Conservation (phyloP, 1,140 invertebrate species). For the Leptopilina boulardi region DNA sequence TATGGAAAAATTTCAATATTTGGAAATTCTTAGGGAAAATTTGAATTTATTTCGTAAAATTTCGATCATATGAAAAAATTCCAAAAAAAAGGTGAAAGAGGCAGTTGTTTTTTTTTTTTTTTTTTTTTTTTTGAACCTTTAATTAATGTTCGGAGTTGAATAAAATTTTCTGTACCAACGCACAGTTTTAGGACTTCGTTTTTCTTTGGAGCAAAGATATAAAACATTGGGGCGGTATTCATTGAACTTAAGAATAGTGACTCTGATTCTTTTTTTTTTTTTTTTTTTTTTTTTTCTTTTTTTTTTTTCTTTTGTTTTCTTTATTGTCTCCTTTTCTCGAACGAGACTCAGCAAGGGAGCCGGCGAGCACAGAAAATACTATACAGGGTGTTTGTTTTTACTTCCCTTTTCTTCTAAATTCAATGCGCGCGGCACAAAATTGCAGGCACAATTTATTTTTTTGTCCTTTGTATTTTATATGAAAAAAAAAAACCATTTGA, state of each 20-base stretch:
- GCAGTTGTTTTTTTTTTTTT: neutral
- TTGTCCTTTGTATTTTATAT: no score
- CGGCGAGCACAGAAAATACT: constrained; percentile 4
- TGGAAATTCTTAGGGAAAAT: no score
- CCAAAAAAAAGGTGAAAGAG: no score
- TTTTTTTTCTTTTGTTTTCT: constrained; percentile 9
- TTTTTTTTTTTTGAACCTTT: neutral
- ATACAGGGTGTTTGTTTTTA: constrained; percentile 26
- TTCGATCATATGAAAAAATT: no score
- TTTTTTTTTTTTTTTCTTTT: constrained; percentile 12
- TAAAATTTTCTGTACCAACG: constrained; percentile 20
- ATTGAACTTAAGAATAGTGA: constrained; percentile 32
- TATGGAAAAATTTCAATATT: no score
- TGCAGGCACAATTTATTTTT: neutral
- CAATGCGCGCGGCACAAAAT: neutral
- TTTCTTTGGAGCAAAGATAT: constrained; percentile 22
- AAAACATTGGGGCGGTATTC: constrained; percentile 33
- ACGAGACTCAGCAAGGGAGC: constrained; percentile 23
- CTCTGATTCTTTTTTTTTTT: constrained; percentile 17
- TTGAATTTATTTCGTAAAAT: no score
- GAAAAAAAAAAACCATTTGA: no score
- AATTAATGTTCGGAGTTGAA: constrained; percentile 14
- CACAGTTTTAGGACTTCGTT: constrained; percentile 12
- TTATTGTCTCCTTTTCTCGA: constrained; percentile 20
- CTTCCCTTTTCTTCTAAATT: neutral